Conservation (phyloP, 2,888 invertebrate species). For the Stegana nigrithorax region DNA sequence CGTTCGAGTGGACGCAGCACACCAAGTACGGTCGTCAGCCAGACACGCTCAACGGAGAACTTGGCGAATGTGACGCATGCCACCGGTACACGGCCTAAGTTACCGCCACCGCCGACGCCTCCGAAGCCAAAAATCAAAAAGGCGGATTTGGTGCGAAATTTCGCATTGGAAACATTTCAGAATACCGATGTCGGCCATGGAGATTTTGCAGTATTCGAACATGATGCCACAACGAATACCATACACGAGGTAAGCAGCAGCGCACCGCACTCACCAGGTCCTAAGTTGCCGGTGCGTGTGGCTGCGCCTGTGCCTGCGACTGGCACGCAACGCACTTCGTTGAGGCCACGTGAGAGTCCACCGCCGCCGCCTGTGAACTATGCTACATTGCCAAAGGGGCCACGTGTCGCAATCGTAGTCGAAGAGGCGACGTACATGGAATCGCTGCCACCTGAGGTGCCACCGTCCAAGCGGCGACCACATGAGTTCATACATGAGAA, state of each 20-base stretch:
- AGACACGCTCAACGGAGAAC: conserved; percentile 58
- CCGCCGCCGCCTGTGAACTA: conserved; percentile 68
- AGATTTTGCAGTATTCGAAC: conserved; percentile 67
- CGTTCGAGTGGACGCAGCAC: conserved; percentile 47
- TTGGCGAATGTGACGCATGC: conserved; percentile 23
- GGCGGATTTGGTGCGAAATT: conserved; percentile 64
- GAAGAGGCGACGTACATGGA: conserved; percentile 61
- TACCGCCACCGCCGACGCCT: conserved; percentile 52
- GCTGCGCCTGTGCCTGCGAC: not conserved
- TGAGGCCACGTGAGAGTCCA: conserved; percentile 65
- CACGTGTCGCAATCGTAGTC: conserved; percentile 24
- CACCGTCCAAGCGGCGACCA: conserved; percentile 59
- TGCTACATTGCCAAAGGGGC: conserved; percentile 59
- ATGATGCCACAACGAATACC: conserved; percentile 65
- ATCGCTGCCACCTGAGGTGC: conserved; percentile 53
- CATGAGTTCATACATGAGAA: conserved; percentile 66
- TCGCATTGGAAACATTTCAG: conserved; percentile 65
- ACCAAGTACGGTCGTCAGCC: conserved; percentile 46
- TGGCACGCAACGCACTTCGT: conserved; percentile 35
- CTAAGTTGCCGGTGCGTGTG: conserved; percentile 53
- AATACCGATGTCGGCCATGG: conserved; percentile 65
- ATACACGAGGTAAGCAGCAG: conserved; percentile 58
- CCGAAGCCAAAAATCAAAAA: conserved; percentile 66
- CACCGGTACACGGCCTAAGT: conserved; percentile 49
- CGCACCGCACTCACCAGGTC: conserved; percentile 23